phyloP scores from a whole-genome alignment of 1,140 invertebrate species.

The Heterodera schachtii region DNA sequence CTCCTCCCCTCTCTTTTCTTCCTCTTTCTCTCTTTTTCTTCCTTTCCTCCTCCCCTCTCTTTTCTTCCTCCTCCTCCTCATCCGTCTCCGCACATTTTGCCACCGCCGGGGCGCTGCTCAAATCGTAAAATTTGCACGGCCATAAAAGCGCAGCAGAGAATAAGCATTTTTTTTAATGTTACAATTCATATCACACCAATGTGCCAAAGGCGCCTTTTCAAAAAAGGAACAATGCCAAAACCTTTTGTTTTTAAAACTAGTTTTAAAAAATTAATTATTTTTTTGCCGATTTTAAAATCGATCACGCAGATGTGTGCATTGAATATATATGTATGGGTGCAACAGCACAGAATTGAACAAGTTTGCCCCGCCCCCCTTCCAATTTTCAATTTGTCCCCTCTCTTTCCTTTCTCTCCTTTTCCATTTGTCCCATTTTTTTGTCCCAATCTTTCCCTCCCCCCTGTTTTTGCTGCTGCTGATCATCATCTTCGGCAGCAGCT shows the following conservation, averaged over 20 bases:
- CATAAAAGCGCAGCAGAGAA: not conserved
- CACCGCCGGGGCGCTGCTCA: not conserved
- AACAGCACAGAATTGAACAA: not conserved
- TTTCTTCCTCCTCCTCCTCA: too few relatives aligned
- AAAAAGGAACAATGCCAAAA: not conserved
- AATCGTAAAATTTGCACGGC: not conserved
- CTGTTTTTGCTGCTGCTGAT: not conserved
- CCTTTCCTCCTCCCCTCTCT: too few relatives aligned
- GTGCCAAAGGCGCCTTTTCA: not conserved
- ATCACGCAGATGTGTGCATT: not conserved
- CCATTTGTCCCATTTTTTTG: not conserved
- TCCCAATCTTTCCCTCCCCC: not conserved
- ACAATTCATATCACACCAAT: not conserved
- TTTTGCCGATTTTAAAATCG: not conserved
- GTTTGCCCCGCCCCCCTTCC: not conserved
- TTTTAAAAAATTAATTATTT: not conserved
- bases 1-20: too few relatives aligned
- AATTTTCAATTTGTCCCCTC: conserved; percentile 4
- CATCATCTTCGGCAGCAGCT: not conserved
- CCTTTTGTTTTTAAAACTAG: not conserved
- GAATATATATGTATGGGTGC: not conserved
- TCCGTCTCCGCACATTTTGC: not conserved
- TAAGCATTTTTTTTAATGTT: not conserved
- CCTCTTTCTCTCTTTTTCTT: too few relatives aligned
- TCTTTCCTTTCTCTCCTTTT: conserved; percentile 1